Conservation (phyloP, 2,113 vertebrate genomes). For the Merops nubicus region DNA sequence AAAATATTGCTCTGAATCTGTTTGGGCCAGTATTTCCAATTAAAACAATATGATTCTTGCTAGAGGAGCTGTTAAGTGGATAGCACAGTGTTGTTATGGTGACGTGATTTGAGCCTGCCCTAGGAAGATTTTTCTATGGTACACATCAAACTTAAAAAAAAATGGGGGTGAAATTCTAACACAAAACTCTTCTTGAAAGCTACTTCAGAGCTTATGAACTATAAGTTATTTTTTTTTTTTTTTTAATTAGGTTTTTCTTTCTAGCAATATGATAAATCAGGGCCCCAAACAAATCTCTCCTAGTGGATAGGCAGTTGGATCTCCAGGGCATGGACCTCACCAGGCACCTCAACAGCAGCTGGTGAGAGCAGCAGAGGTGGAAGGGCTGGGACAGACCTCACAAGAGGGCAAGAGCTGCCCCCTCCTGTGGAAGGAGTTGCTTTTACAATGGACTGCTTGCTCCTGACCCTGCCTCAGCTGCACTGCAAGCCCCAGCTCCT, state of each 20-base stretch:
- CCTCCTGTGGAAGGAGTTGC: not conserved
- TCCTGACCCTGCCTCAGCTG: not conserved
- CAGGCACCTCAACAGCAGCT: not conserved
- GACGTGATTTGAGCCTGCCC: not conserved
- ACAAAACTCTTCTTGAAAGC: not conserved
- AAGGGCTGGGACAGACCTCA: not conserved
- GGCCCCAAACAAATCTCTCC: not conserved
- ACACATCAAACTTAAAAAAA: not conserved
- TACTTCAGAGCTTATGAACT: not conserved
- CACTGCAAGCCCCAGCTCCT: rapidly evolving
- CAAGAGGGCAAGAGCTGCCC: not conserved
- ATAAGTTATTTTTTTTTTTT: not conserved
- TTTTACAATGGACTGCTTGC: not conserved
- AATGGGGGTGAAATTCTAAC: not conserved
- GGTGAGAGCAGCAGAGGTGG: not conserved
- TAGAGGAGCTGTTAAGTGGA: not conserved
- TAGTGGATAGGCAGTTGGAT: rapidly evolving
- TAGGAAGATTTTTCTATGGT: not conserved
- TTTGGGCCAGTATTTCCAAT: not conserved
- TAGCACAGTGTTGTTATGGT: not conserved
- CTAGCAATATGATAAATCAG: not conserved
- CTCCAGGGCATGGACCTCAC: not conserved
- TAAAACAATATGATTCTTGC: not conserved
- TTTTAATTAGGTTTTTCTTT: not conserved
- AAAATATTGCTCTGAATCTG: slow-evolving; percentile 7